Conservation (phyloP, 2,888 invertebrate genomes). For the Apoderus coryli region DNA sequence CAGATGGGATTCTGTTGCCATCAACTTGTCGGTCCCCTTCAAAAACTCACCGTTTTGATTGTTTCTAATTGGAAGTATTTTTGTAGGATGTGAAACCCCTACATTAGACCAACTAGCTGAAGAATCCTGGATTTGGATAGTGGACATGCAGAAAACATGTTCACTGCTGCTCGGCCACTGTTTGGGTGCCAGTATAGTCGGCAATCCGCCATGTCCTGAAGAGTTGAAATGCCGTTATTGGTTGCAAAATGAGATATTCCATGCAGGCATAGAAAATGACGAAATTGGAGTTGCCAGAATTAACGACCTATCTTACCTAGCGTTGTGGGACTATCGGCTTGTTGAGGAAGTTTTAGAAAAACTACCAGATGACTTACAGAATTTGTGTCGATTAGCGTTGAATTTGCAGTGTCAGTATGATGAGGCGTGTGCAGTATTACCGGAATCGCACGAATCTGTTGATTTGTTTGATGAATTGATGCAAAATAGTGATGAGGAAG, state of each 20-base stretch:
- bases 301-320: constrained; percentile 17
- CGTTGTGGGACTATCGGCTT: constrained; percentile 3
- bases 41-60: no score
- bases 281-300: constrained; percentile 16
- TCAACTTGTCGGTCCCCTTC: no score
- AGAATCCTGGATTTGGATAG: constrained; percentile 40
- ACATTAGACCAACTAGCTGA: constrained; percentile 34
- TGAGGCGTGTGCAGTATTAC: constrained; percentile 26
- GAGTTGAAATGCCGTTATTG: constrained; percentile 34
- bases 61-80: no score
- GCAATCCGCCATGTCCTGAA: constrained; percentile 31
- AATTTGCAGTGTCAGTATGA: constrained; percentile 28
- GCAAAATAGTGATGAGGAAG: constrained; percentile 31
- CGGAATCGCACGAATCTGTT: constrained; percentile 17
- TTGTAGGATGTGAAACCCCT: constrained; percentile 35
- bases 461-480: constrained; percentile 30
- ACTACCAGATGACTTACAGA: constrained; percentile 21
- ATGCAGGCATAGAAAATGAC: constrained; percentile 24
- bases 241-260: constrained; percentile 33
- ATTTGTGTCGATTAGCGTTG: constrained; percentile 24
- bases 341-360: constrained; percentile 18
- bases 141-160: constrained; percentile 44
- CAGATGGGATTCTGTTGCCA: no score
- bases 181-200: constrained; percentile 41
- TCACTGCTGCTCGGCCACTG: constrained; percentile 44